Evolutionary conservation across 2,888 invertebrate genomes (phyloP), one percentile per base, ranked within the genome.

Genomic region (Latrodectus elegans): DNA sequence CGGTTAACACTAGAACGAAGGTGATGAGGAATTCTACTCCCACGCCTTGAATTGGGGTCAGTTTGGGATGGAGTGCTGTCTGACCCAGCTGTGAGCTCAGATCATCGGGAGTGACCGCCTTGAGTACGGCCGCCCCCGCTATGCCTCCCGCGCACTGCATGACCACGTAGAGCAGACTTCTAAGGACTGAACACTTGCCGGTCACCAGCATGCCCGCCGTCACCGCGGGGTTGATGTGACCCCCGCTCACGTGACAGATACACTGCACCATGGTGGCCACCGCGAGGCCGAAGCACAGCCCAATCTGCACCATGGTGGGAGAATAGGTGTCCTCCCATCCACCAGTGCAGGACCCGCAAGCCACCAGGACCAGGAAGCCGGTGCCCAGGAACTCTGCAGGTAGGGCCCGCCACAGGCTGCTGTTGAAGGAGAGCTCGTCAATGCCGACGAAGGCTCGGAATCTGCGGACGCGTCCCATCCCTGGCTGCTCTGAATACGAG

Each of bases 171-270:
- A 97, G 93, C 2, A 96, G 67, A 0, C 95, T 95, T 89, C 96
- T 95, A 60, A 95, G 92, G 0, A 96, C 93, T 90, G 95, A 95
- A 79, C 96, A 95, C 91, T 96, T 95, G 10, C 97, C 96, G 10
- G 95, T 95, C 12, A 95, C 95, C 79, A 96, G 93, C 93, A 97
- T 94, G 1, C 96, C 97, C 15, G 94, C 92, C 6, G 97, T 97
- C 67, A 98, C 97, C 0, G 98, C 97, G 1, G 98, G 98, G 94
- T 98, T 98, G 89, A 97, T 94, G 92, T 97, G 97, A 10, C 96
- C 97, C 3, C 97, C 97, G 86, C 97, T 97, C 78, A 97, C 94
- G 92, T 97, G 96, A 6, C 97, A 92, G 81, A 92, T 88, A 55
- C 73, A 97, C 95, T 97, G 96, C 6, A 95, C 97, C 91, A 97